Evolutionary conservation across 2,888 invertebrate species (phyloP), one percentile per base, ranked within the genome.

Genomic region (Leptinotarsa juncta): DNA sequence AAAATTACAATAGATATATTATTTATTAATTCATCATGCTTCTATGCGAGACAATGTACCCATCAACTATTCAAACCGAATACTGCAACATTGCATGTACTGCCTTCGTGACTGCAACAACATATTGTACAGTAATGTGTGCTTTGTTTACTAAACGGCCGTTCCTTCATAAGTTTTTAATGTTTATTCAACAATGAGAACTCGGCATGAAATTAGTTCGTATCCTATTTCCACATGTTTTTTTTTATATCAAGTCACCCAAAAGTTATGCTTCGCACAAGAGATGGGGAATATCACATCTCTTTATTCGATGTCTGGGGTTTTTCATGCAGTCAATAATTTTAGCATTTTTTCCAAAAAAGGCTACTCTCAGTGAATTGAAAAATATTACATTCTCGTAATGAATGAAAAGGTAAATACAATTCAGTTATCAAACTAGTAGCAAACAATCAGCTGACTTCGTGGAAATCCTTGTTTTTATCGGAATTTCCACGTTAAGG

Each of bases 41-140:
- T 62, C 14, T n/a, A n/a, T 62, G 62, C 42, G 20, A 26, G 42
- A 62, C 42, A 62, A 62, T 62, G 62, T 15, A 62, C 32, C 62
- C n/a, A 62, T 62, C 62, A 62, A 62, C 16, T 62, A 62, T 62
- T 32, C 62, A 26, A 62, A 62, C 4, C 62, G 62, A 32, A 62
- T 62, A 62, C 62, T 32, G 18, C 32, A 42, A 4, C 32, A n/a
- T 14, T 32, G 62, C 42, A 62, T 42, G 42, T 62, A 16, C 62
- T 62, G 62, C 32, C 62, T 62, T 42, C 62, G 62, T 62, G 62
- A 26, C 32, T 62, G 62, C 62, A 62, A 62, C 32, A 62, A 62
- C 26, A 32, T 62, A 62, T 62, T 62, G 62, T 62, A n/a, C 3
- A 10, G n/a, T n/a, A 5, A 5, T 10, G 62, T 4, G 42, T 62